Conservation (phyloP, 2,797 vertebrate species). For the Aldrovandia affinis region DNA sequence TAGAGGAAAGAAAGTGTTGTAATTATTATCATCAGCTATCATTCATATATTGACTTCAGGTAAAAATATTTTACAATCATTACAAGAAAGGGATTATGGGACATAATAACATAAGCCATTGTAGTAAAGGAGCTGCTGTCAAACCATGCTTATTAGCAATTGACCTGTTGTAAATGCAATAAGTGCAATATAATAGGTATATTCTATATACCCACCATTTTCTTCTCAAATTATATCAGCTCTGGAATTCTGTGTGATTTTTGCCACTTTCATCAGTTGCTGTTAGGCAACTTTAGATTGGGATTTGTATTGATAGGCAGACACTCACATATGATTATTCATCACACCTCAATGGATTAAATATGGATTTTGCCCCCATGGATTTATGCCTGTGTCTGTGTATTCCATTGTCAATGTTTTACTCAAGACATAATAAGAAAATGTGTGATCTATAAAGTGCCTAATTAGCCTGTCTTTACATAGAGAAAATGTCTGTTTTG, state of each 20-base stretch:
- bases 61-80: slow-evolving; percentile 18
- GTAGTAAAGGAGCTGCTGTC: slow-evolving; percentile 1
- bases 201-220: background rate
- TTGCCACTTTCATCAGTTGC: background rate
- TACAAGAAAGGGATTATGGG: background rate
- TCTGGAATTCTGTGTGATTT: background rate
- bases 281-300: background rate
- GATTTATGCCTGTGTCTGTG: slow-evolving; percentile 1
- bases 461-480: background rate
- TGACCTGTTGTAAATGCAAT: background rate
- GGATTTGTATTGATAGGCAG: background rate
- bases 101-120: slow-evolving; percentile 1
- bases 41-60: slow-evolving; percentile 17
- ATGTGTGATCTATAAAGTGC: slow-evolving; percentile 1
- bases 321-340: background rate
- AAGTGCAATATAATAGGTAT: background rate
- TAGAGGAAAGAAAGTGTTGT: too few species aligned
- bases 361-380: background rate
- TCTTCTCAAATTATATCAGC: background rate
- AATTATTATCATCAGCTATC: slow-evolving; percentile 16
- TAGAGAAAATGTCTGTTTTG: background rate
- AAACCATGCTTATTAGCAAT: background rate
- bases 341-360: background rate
- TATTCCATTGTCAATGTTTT: background rate
- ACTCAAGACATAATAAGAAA: background rate